Conservation (phyloP, 1,140 invertebrate species). For the Hesperophylax magnus region DNA sequence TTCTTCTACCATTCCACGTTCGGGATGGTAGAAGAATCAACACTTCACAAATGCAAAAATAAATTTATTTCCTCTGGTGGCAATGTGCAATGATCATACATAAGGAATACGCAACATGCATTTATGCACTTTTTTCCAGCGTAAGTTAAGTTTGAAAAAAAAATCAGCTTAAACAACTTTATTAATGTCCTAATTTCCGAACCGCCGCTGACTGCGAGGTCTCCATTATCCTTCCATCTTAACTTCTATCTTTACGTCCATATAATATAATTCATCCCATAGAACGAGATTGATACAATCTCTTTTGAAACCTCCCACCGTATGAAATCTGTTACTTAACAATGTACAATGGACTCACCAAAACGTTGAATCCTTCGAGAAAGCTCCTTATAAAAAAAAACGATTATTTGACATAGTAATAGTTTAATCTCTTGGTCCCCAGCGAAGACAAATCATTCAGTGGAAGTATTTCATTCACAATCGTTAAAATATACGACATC, state of each 20-base stretch:
- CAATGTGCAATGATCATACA: no score
- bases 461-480: not conserved
- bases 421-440: not conserved
- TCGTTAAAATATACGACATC: no score
- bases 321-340: constrained; percentile 7
- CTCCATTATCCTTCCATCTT: constrained; percentile 6
- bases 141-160: not conserved
- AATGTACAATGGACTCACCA: not conserved
- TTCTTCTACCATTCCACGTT: no score
- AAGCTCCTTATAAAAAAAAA: not conserved
- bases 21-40: no score
- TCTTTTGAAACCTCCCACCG: not conserved
- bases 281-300: constrained; percentile 13
- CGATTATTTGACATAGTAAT: not conserved
- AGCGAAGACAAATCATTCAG: not conserved
- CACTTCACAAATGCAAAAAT: not conserved
- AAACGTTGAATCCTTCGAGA: not conserved
- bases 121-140: no score
- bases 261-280: constrained; percentile 10
- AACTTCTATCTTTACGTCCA: not conserved
- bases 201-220: no score
- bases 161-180: no score
- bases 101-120: no score
- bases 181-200: no score
- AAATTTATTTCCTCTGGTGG: not conserved